These are phyloP conservation scores for Astropecten irregularis DNA, from an alignment of 53 echinoderm and acorn worm species.

Conservation along the genomic window DNA sequence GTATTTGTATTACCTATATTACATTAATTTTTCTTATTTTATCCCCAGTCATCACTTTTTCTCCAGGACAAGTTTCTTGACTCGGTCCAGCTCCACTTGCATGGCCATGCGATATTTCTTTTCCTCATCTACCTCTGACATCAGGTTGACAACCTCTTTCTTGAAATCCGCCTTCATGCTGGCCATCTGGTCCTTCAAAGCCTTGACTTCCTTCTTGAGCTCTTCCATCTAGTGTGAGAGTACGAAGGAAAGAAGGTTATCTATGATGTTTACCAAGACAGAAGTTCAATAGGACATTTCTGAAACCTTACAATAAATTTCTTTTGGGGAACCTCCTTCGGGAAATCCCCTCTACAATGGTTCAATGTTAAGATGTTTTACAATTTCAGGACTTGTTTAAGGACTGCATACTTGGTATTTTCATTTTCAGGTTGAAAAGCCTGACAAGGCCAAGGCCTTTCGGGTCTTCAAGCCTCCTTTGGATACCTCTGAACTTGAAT, in stretches of 20 bases:
- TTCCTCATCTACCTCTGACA: constrained; percentile 94
- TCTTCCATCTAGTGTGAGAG: constrained; percentile 52
- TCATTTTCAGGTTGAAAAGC: too few relatives aligned
- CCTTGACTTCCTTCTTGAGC: constrained; percentile 61
- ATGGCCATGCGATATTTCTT: constrained; percentile 91
- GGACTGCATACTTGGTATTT: too few relatives aligned
- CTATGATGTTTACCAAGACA: background rate
- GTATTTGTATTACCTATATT: too few relatives aligned
- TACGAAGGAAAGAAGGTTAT: background rate
- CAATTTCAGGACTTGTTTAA: too few relatives aligned
- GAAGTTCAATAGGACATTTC: background rate
- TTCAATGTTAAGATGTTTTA: too few relatives aligned
- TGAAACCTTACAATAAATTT: background rate
- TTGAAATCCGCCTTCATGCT: constrained; percentile 74
- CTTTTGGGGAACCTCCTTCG: too few relatives aligned
- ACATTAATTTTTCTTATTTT: too few relatives aligned
- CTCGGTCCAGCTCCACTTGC: constrained; percentile 92
- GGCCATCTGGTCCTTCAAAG: constrained; percentile 56
- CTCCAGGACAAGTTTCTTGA: constrained; percentile 77
- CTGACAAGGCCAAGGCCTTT: too few relatives aligned
- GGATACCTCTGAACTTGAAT: too few relatives aligned
- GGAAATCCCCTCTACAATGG: too few relatives aligned
- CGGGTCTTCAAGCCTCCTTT: too few relatives aligned
- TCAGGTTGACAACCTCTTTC: constrained; percentile 85
- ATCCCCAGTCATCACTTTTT: constrained; percentile 59